Evolutionary conservation across 2,888 invertebrate genomes (phyloP), one percentile per base, ranked within the genome.

Genomic region (Hermaeophaga mercurialis): DNA sequence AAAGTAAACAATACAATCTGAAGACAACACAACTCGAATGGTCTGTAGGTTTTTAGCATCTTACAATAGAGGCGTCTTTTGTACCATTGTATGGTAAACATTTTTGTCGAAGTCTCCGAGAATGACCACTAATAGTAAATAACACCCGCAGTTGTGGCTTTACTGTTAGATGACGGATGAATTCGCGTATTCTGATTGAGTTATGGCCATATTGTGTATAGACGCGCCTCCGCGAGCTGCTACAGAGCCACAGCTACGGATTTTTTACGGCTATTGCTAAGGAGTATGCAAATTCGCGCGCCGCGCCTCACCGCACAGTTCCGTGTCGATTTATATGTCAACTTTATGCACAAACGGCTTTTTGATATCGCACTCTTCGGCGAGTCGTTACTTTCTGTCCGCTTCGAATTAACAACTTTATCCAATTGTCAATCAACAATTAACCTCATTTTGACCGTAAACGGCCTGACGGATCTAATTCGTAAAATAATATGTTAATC

Each of bases 121-220:
- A 64, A 59, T 57, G 59, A 61, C 62, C 62, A 57, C 64, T 54
- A 59, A 61, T 62, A 61, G 59, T 62, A 59, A 64, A 64, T 64
- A 62, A 61, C 64, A 64, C 64, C 64, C 64, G 64, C 64, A 54
- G 62, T 62, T 58, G 62, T 62, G 54, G 45, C 54, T 64, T 62
- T 64, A 62, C 64, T 61, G 64, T 62, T 65, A 65, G 65, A 65
- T 65, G 65, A 65, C 63, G 65, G 65, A 65, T 65, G 63, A 65
- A 65, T 65, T 63, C 65, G 62, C 57, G 45, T 57, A 24, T 59
- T 56, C 59, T 65, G 65, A 65, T 63, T 65, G 65, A 65, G 62
- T 65, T 65, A 65, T 60, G 59, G 55, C 49, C 54, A 63, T 63
- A 65, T 65, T 65, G 65, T 65, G 53, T 58, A 43, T 48, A 50